phyloP scores from a whole-genome alignment of 2,888 invertebrate species.

The Ariolimax columbianus region DNA sequence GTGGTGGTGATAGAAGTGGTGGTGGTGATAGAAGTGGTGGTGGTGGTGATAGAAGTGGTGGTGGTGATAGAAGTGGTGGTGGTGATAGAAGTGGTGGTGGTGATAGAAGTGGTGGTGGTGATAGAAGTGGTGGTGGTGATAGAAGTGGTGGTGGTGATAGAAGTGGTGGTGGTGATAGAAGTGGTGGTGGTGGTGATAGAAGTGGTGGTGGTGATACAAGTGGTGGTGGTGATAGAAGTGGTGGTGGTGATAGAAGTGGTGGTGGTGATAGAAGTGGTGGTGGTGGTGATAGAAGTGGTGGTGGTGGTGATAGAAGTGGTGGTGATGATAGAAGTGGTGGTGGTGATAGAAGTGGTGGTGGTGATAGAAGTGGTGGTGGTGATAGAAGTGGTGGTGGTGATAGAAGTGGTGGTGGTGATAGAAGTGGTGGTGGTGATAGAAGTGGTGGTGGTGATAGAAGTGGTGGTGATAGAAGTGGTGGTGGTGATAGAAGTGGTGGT shows the following conservation, averaged over 20 bases:
- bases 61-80: no score
- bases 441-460: not conserved
- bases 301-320: slow-evolving; percentile 3
- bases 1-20: slow-evolving; percentile 40
- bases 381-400: not conserved
- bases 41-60: slow-evolving; percentile 29
- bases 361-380: not conserved
- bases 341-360: slow-evolving; percentile 4
- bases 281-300: slow-evolving; percentile 8
- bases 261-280: not conserved
- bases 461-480: not conserved
- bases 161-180: no score
- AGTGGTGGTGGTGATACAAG: no score
- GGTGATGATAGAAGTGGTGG: not conserved
- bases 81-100: no score
- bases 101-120: no score
- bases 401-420: not conserved
- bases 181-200: no score
- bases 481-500: slow-evolving; percentile 1
- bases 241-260: not conserved
- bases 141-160: no score
- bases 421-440: not conserved
- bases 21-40: slow-evolving; percentile 27
- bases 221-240: not conserved
- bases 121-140: no score